Base-by-base conservation (phyloP, 2,113 vertebrate species). In the Octodon degus region DNA sequence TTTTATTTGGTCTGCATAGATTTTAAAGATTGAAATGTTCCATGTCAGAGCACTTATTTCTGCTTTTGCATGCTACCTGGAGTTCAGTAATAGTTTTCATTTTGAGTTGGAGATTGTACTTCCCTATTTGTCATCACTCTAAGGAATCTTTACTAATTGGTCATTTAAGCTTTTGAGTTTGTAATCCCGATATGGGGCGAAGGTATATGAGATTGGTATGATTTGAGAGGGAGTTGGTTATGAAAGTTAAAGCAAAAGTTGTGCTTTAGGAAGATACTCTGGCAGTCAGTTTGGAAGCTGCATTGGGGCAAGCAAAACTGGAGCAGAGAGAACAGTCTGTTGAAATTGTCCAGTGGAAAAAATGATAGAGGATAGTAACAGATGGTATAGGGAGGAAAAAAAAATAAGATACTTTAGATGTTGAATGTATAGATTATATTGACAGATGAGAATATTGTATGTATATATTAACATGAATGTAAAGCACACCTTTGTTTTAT, bases 61-160 rank as follows among this genome's bases (percentile, higher is more conserved):
- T 92, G 76, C 58, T 92, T 95, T 95, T 77, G 19, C 14, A 40
- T 94, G 79, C 60, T 82, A 92, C 70, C n/a, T 94, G 91, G 81
- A 81, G 70, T 65, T 55, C 62, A 70, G 67, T 70, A 82, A 25
- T 43, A 27, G 6, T 87, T 90, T 76, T 37, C 47, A 8, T 70
- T 79, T 37, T 79, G 95, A 70, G 50, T n/a, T 67, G 55, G n/a
- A 24, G 43, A 50, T 88, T 80, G n/a, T 62, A 5, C 37, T 91
- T 87, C 77, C 43, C 19, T 60, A 34, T 72, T 70, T 16, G 16
- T 12, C 16, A 0, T 13, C 4, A 76, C 72, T 76, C 0, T 16
- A 3, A 37, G 6, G 1, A 19, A 1, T 53, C 70, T 68, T 90
- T 4, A 14, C 32, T 96, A 0, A 37, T 32, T 63, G 76, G 13